Conservation (phyloP, 2,888 invertebrate genomes). For the Antheraea yamamai region DNA sequence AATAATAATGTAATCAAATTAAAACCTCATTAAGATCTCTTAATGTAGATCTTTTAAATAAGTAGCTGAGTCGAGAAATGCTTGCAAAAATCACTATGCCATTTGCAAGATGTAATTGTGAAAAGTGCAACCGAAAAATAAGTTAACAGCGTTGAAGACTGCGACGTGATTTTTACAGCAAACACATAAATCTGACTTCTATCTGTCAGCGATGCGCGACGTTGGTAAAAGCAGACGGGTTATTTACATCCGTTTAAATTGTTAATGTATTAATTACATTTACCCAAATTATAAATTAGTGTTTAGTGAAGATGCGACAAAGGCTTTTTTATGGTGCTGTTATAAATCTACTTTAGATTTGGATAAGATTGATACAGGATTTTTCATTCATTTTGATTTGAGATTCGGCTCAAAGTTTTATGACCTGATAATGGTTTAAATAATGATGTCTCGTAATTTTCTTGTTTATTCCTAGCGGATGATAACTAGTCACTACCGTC, state of each 20-base stretch:
- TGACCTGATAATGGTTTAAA: too few relatives aligned
- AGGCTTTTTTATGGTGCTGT: too few relatives aligned
- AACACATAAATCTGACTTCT: conserved; percentile 83
- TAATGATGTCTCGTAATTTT: too few relatives aligned
- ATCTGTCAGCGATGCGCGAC: conserved; percentile 61
- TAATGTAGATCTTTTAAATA: neutral
- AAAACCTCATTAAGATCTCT: too few relatives aligned
- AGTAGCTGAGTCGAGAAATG: neutral
- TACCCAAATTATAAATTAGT: neutral
- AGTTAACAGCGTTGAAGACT: conserved; percentile 58
- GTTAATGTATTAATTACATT: neutral
- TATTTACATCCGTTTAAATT: conserved; percentile 33
- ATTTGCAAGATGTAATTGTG: conserved; percentile 34
- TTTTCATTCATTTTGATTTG: too few relatives aligned
- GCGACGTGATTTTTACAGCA: conserved; percentile 79
- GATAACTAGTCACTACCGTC: too few relatives aligned
- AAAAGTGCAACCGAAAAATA: conserved; percentile 66
- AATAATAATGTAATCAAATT: too few relatives aligned
- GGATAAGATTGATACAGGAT: too few relatives aligned
- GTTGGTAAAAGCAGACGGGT: conserved; percentile 37
- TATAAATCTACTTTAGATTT: too few relatives aligned
- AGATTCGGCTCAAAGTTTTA: too few relatives aligned
- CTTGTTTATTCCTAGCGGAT: too few relatives aligned
- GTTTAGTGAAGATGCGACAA: neutral
- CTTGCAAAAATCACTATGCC: neutral